Evolutionary conservation across 2,113 vertebrate species (phyloP).

Genomic region (Ictidomys tridecemlineatus): DNA sequence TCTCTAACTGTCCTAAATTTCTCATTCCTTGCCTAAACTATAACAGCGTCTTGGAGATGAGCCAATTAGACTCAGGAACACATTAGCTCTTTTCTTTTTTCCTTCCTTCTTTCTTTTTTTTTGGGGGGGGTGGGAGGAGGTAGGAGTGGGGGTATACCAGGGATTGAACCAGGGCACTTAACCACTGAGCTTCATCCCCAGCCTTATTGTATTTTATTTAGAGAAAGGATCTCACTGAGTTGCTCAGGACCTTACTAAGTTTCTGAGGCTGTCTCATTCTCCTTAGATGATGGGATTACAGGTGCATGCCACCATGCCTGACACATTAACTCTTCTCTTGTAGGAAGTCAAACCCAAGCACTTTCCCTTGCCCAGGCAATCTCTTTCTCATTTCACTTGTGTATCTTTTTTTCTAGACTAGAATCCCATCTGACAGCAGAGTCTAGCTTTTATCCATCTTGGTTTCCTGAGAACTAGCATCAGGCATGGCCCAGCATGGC

Average conservation of each 20-base stretch:
- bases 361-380: fast-evolving
- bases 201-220: too few relatives aligned
- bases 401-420: not conserved
- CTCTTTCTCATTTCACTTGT: not conserved
- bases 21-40: not conserved
- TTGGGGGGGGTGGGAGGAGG: too few relatives aligned
- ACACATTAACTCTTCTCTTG: not conserved
- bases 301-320: too few relatives aligned
- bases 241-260: too few relatives aligned
- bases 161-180: too few relatives aligned
- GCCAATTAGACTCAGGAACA: not conserved
- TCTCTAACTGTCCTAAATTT: not conserved
- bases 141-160: too few relatives aligned
- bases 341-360: not conserved
- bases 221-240: too few relatives aligned
- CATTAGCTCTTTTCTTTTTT: not conserved
- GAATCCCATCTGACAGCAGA: not conserved
- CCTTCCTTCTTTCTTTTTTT: too few relatives aligned
- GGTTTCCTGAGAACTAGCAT: not conserved
- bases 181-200: too few relatives aligned
- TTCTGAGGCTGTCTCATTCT: too few relatives aligned
- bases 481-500: not conserved
- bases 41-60: not conserved
- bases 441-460: not conserved
- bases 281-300: too few relatives aligned